Evolutionary conservation across 2,113 vertebrate genomes (phyloP), one percentile per base, ranked within the genome.

Genomic region (Rhinolophus sinicus): DNA sequence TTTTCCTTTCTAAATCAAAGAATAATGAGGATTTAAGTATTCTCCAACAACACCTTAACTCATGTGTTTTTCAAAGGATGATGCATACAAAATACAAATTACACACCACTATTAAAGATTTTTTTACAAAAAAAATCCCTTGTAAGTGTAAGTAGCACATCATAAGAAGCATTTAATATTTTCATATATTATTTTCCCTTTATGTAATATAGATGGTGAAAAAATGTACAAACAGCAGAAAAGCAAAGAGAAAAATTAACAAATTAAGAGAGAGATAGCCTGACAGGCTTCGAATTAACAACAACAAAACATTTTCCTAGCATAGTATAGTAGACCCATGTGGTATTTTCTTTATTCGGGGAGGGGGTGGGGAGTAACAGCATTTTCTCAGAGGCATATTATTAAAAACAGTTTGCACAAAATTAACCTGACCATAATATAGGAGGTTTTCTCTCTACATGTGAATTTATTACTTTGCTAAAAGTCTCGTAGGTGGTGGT

Each of bases 211-310:
- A 54, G 30, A 47, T 21, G n/a, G 21, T 35, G 19, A 38, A n/a
- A 96, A 77, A 76, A 2, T 58, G 8, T 64, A 35, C 5, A 60
- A 80, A 58, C 4, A 30, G 1, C 69, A 8, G 22, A 65, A 93
- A 82, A 72, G 16, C 47, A 33, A n/a, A 76, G 60, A 67, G 54
- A 72, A 90, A 92, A 95, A 38, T 22, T 47, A 75, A 50, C 13
- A 56, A 92, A 67, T 62, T 35, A 88, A 65, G 38, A 64, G 18
- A 26, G 21, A 30, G 13, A 47, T 6, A 83, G 35, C 6, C 30
- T 44, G 8, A 2, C 12, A 54, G 35, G 26, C 28, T 96, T 90
- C 35, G 35, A n/a, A 64, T 58, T 33, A 85, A 81, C 33, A 81
- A 72, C 62, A 77, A 44, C 24, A 50, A 75, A 14, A 15, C 7